Evolutionary conservation across 2,113 vertebrate genomes (phyloP).

Genomic region (Chaetodon trifascialis): DNA sequence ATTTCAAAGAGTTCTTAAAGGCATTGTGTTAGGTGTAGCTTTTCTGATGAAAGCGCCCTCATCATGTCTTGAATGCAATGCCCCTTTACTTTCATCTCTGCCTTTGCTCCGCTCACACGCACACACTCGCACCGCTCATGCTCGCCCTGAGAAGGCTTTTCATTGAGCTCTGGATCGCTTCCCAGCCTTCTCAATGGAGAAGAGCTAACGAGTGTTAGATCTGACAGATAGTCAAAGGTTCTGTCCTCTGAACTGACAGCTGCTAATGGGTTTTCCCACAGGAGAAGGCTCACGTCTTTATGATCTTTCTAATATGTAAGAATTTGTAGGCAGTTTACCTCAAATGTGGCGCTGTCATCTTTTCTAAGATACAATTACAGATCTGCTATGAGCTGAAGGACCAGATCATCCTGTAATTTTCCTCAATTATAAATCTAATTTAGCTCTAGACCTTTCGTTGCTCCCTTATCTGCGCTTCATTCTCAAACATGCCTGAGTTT

Average conservation of each 20-base stretch:
- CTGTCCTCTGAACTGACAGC: constrained; percentile 51
- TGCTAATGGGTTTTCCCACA: constrained; percentile 61
- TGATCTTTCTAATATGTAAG: constrained; percentile 10
- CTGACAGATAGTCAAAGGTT: constrained; percentile 72
- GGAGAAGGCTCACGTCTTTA: constrained; percentile 14
- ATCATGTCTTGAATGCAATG: constrained; percentile 36
- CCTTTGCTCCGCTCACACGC: constrained; percentile 22
- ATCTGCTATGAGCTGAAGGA: neutral
- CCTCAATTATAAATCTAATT: neutral
- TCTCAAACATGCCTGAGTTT: constrained; percentile 13
- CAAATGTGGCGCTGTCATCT: neutral
- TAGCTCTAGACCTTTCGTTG: neutral
- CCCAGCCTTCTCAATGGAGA: constrained; percentile 66
- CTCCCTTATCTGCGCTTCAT: neutral
- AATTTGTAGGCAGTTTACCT: constrained; percentile 16
- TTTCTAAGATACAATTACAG: constrained; percentile 12
- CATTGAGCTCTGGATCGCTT: constrained; percentile 75
- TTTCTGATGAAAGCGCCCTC: constrained; percentile 1
- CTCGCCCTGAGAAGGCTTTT: constrained; percentile 73
- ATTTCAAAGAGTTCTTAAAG: neutral
- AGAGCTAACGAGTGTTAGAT: constrained; percentile 64
- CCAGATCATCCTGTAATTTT: constrained; percentile 9
- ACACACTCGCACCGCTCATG: constrained; percentile 31
- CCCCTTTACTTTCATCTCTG: constrained; percentile 38
- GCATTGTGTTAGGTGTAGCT: constrained; percentile 4